phyloP scores from a whole-genome alignment of 1,140 invertebrate species.

The Archivesica marissinica region DNA sequence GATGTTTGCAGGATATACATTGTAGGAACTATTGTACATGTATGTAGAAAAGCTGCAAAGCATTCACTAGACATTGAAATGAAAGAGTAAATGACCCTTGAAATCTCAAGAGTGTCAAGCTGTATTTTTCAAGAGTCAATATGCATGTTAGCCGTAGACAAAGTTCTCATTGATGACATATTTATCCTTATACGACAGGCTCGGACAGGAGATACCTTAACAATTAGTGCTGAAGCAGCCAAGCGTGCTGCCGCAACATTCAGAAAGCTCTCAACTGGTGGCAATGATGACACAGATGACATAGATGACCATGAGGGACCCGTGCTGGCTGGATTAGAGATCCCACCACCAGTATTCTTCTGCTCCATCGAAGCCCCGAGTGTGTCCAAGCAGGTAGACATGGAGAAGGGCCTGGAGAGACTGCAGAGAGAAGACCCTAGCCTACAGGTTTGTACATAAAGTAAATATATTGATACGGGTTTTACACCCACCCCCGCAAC shows the following conservation, averaged over 20 bases:
- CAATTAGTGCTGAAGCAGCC: slow-evolving; percentile 86
- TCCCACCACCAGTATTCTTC: slow-evolving; percentile 98
- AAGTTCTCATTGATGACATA: too few relatives aligned
- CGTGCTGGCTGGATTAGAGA: slow-evolving; percentile 87
- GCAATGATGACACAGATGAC: slow-evolving; percentile 6
- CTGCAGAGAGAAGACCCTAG: slow-evolving; percentile 97
- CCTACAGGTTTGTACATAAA: slow-evolving; percentile 90
- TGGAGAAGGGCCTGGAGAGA: slow-evolving; percentile 94
- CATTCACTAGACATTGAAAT: too few relatives aligned
- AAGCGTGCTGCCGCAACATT: slow-evolving; percentile 72
- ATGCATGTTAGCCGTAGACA: too few relatives aligned
- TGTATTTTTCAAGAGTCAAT: too few relatives aligned
- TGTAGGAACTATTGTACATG: too few relatives aligned
- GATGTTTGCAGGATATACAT: too few relatives aligned
- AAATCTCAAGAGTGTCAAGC: too few relatives aligned
- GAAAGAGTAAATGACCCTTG: too few relatives aligned
- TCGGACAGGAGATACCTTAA: slow-evolving; percentile 94
- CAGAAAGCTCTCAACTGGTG: slow-evolving; percentile 26
- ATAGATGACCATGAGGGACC: slow-evolving; percentile 63
- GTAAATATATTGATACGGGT: too few relatives aligned
- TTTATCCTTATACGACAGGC: too few relatives aligned
- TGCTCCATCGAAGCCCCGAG: slow-evolving; percentile 98
- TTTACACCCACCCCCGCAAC: too few relatives aligned
- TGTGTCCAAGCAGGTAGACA: slow-evolving; percentile 88
- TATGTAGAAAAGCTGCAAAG: too few relatives aligned